A percentile compares a stretch with the other conserved stretches of the same genome.
phyloP scores from a whole-genome alignment of 2,797 vertebrate species.

The Orestias chungarensis region DNA sequence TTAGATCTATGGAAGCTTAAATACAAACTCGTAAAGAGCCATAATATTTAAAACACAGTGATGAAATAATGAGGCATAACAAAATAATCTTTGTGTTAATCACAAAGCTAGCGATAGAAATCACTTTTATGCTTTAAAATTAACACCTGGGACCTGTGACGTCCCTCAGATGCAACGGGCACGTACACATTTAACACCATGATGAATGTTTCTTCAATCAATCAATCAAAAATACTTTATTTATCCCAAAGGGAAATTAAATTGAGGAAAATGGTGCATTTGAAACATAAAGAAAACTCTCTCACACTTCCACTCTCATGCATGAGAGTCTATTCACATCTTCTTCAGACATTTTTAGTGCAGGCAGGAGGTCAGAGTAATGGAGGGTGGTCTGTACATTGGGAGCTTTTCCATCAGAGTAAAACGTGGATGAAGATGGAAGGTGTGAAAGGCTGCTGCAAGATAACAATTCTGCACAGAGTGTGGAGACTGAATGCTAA shows the following conservation, averaged over 20 bases:
- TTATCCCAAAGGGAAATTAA: too few species aligned
- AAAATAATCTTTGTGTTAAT: too few species aligned
- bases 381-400: too few species aligned
- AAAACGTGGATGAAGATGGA: too few species aligned
- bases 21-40: not conserved
- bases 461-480: too few species aligned
- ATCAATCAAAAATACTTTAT: too few species aligned
- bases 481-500: not conserved
- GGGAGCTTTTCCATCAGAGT: too few species aligned
- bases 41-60: not conserved
- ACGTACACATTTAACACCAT: not conserved
- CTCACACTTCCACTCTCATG: too few species aligned
- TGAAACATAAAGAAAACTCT: not conserved
- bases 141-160: not conserved
- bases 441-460: too few species aligned
- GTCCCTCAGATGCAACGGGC: not conserved
- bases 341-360: too few species aligned
- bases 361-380: too few species aligned
- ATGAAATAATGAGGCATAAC: not conserved
- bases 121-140: not conserved
- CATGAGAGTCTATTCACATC: too few species aligned
- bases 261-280: not conserved
- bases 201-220: not conserved
- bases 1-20: constrained; percentile 3
- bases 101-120: not conserved